phyloP scores from a whole-genome alignment of 2,113 vertebrate species.

The Felis catus region DNA sequence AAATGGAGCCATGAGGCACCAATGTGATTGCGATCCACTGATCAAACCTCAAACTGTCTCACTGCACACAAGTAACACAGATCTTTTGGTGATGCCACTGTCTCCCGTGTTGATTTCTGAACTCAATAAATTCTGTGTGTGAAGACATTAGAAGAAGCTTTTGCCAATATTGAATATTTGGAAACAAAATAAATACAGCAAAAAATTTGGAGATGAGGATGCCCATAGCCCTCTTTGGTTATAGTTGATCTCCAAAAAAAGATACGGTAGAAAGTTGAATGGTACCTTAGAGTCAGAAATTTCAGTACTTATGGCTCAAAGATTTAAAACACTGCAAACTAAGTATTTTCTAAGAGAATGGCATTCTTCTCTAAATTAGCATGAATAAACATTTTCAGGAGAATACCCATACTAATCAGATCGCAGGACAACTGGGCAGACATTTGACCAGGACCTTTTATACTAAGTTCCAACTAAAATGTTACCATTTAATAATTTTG shows the following conservation, averaged over 20 bases:
- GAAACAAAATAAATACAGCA: neutral
- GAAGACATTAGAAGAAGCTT: neutral
- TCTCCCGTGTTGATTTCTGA: neutral
- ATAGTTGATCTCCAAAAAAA: neutral
- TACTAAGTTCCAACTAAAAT: constrained; percentile 12
- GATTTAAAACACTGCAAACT: constrained; percentile 1
- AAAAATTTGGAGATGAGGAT: neutral
- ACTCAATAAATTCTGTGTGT: neutral
- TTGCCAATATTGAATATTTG: neutral
- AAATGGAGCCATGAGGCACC: neutral
- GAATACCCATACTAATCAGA: neutral
- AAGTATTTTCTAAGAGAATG: neutral
- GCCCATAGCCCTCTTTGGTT: neutral
- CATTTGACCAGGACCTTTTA: constrained; percentile 3
- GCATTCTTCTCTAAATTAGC: neutral
- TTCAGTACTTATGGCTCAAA: neutral
- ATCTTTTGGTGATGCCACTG: neutral
- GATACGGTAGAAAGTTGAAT: neutral
- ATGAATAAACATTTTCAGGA: constrained; percentile 32
- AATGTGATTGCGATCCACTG: neutral
- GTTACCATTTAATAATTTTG: constrained; percentile 44
- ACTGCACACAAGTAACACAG: neutral
- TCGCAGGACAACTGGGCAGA: constrained; percentile 27
- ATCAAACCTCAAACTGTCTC: neutral
- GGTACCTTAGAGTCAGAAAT: neutral